These are phyloP conservation scores for Parazoanthus atlanticus DNA, from an alignment of 92 coral and sea anemone genomes.

Conservation along the genomic window DNA sequence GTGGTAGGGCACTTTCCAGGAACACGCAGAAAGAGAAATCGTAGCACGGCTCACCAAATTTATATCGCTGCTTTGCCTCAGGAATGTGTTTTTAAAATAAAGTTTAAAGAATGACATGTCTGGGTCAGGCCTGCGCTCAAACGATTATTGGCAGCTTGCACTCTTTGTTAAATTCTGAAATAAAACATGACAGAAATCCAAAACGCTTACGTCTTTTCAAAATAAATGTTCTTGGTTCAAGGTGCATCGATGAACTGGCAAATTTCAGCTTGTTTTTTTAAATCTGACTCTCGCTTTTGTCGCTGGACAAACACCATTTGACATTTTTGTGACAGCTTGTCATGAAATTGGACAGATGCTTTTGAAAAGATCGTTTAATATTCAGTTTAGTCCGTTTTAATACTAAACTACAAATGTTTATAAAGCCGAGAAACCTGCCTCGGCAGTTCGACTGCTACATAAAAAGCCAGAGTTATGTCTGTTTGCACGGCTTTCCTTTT, in stretches of 20 bases:
- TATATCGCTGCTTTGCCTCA: neutral
- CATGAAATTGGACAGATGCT: conserved; percentile 30
- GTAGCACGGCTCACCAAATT: neutral
- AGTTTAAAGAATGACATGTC: neutral
- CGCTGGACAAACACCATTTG: conserved; percentile 24
- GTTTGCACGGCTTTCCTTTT: neutral
- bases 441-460: neutral
- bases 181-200: neutral
- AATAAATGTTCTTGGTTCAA: conserved; percentile 22
- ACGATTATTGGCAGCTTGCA: neutral
- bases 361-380: conserved; percentile 9
- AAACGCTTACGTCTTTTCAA: too few species aligned
- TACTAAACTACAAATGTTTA: neutral
- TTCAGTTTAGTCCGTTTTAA: neutral
- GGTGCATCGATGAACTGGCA: neutral
- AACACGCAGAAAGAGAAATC: neutral
- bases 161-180: neutral
- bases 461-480: neutral
- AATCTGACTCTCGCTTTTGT: conserved; percentile 2
- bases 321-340: conserved; percentile 36
- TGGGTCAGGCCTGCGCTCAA: neutral
- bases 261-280: neutral
- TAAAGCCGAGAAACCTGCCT: neutral
- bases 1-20: neutral
- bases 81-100: neutral